Conservation (phyloP, 2,113 vertebrate genomes). For the Neopipo cinnamomea region DNA sequence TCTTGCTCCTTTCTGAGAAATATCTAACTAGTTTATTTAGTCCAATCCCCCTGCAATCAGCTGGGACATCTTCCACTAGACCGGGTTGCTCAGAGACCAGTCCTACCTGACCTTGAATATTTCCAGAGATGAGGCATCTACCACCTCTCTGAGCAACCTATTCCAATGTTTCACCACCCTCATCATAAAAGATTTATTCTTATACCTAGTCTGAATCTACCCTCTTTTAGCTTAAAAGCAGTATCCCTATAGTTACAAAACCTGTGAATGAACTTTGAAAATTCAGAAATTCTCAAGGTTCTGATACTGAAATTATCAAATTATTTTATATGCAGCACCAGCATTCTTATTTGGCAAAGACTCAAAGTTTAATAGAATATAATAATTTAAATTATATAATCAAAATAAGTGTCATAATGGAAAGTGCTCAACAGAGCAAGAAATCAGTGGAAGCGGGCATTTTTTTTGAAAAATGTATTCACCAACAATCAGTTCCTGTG, state of each 20-base stretch:
- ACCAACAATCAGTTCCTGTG: not conserved
- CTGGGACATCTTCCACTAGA: not conserved
- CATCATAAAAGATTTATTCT: not conserved
- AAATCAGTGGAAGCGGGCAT: not conserved
- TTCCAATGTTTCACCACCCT: not conserved
- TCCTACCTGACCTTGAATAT: not conserved
- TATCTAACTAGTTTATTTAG: accelerated
- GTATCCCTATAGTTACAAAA: not conserved
- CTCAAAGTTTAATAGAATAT: not conserved
- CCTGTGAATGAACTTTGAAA: not conserved
- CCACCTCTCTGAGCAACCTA: not conserved
- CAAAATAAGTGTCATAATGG: not conserved
- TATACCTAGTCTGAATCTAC: not conserved
- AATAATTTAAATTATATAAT: not conserved
- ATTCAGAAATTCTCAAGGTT: not conserved
- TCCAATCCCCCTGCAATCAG: accelerated
- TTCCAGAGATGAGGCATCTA: not conserved
- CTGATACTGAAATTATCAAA: not conserved
- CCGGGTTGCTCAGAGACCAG: not conserved
- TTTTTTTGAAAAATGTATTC: not conserved
- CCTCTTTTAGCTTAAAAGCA: not conserved
- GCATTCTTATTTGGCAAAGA: not conserved
- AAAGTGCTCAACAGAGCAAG: not conserved
- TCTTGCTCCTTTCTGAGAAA: accelerated
- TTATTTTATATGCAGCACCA: not conserved